Percentiles rank a stretch among this genome's conserved stretches.
Conservation (phyloP, 2,113 vertebrate genomes). For the Gallinago undulata region DNA sequence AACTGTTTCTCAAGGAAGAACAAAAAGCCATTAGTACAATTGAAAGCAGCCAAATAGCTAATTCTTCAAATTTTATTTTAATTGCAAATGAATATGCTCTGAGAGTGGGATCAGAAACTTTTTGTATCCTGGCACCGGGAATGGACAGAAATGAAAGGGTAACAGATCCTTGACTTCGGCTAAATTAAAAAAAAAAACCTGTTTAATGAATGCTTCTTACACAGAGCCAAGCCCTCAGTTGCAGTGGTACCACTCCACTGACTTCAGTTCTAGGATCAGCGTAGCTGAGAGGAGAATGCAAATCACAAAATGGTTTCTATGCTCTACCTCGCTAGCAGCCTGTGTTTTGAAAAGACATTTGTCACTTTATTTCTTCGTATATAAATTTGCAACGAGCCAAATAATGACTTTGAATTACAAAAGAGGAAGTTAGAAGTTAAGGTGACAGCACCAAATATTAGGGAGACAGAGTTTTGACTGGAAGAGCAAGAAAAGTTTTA, state of each 20-base stretch:
- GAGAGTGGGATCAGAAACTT: neutral
- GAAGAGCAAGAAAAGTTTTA: constrained; percentile 9
- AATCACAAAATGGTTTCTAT: neutral
- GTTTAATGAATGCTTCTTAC: neutral
- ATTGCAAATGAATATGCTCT: neutral
- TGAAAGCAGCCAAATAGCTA: neutral
- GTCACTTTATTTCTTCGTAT: neutral
- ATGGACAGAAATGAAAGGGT: neutral
- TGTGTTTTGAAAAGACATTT: neutral
- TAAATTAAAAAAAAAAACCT: neutral
- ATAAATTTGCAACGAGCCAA: neutral
- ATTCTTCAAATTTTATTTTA: neutral
- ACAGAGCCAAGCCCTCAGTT: neutral
- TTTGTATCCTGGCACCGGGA: neutral
- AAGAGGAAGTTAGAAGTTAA: neutral
- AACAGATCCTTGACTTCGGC: neutral
- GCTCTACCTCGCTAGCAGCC: neutral
- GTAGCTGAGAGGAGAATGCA: neutral
- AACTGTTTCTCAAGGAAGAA: neutral
- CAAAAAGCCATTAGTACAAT: neutral
- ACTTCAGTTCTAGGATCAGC: neutral
- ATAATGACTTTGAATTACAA: neutral
- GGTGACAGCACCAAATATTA: neutral
- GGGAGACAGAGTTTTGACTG: neutral
- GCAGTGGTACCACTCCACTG: neutral